These are phyloP conservation scores for Drosophila mauritiana DNA, from an alignment of 1,140 invertebrate genomes.

Conservation along the genomic window DNA sequence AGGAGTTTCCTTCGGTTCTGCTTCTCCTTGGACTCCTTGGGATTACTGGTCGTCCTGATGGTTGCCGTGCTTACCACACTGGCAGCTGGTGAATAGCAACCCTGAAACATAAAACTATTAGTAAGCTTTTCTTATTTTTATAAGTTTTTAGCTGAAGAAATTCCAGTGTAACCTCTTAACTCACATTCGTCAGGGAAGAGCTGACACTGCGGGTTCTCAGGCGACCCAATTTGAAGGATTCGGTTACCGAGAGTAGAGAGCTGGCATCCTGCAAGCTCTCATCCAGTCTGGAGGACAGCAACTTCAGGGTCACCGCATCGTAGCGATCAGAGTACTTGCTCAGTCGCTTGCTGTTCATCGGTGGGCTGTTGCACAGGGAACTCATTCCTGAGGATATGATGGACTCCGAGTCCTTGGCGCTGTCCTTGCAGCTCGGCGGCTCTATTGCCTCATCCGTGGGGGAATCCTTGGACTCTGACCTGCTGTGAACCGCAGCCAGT, in stretches of 20 bases:
- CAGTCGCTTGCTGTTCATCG: constrained; percentile 65
- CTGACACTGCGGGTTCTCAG: constrained; percentile 70
- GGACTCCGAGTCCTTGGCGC: constrained; percentile 71
- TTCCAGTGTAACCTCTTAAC: constrained; percentile 35
- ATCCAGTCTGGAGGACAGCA: constrained; percentile 66
- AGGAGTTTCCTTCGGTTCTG: constrained; percentile 89
- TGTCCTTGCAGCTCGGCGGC: constrained; percentile 66
- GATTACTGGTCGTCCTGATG: constrained; percentile 87
- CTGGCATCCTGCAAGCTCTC: constrained; percentile 72
- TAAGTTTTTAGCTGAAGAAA: too few species aligned
- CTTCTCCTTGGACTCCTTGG: constrained; percentile 92
- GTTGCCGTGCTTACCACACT: constrained; percentile 87
- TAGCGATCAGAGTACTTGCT: constrained; percentile 80
- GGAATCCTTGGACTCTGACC: constrained; percentile 11
- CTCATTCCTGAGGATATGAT: constrained; percentile 82
- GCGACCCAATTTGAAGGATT: constrained; percentile 58
- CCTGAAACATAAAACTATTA: constrained; percentile 84
- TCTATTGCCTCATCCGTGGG: constrained; percentile 20
- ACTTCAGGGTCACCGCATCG: constrained; percentile 72
- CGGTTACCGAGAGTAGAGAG: constrained; percentile 60
- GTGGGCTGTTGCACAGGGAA: constrained; percentile 77
- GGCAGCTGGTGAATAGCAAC: constrained; percentile 88
- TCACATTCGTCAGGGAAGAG: constrained; percentile 81
- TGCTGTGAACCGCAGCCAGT: constrained; percentile 27
- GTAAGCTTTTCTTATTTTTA: too few species aligned